phyloP scores from a whole-genome alignment of 1,140 invertebrate species.

The Dinoponera quadriceps region DNA sequence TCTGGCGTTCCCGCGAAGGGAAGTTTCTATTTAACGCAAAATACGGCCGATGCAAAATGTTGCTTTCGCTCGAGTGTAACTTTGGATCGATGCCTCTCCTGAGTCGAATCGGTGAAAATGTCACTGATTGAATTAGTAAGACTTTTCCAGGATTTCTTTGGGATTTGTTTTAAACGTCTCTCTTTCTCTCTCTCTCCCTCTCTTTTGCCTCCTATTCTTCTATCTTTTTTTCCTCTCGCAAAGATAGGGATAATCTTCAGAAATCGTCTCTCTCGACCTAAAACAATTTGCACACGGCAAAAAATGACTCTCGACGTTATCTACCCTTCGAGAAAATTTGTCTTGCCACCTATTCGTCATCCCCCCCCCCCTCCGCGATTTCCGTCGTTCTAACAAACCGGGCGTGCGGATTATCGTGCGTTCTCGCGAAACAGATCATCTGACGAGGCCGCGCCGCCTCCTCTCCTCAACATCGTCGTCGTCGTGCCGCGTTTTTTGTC shows the following conservation, averaged over 20 bases:
- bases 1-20: too few species aligned
- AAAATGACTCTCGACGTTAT: constrained; percentile 68
- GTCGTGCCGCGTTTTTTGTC: constrained; percentile 26
- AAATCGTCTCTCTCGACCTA: constrained; percentile 3
- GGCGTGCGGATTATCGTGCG: constrained; percentile 52
- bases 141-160: neutral
- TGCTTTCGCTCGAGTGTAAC: too few species aligned
- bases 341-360: constrained; percentile 66
- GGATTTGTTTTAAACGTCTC: neutral
- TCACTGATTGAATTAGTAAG: too few species aligned
- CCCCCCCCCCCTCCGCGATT: neutral
- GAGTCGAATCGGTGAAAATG: too few species aligned
- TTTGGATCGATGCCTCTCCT: too few species aligned
- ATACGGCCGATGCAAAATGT: too few species aligned
- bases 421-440: constrained; percentile 53
- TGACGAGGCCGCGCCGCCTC: neutral
- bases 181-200: neutral
- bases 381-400: constrained; percentile 51
- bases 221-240: neutral
- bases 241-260: neutral
- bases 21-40: too few species aligned
- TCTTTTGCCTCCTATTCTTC: neutral
- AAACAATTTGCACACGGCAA: constrained; percentile 65
- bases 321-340: constrained; percentile 69
- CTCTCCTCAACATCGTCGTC: neutral